Evolutionary conservation across 23 tunicate genomes (phyloP).

Genomic region (Trididemnum miniatum): DNA sequence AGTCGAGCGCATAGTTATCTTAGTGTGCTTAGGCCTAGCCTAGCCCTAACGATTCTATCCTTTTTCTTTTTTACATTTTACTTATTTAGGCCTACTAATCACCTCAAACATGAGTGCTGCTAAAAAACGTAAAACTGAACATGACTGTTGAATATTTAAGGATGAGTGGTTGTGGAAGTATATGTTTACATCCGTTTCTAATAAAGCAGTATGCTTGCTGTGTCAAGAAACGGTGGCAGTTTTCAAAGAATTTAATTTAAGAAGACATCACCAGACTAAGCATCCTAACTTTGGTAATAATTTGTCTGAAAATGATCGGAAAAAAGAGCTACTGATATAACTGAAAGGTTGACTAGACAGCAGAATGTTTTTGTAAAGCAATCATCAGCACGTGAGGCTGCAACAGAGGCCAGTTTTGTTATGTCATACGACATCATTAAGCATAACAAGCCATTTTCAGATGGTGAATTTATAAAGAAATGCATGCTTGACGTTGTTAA

Average conservation of each 20-base stretch:
- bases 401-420: constrained; percentile 35
- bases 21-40: too few relatives aligned
- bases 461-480: constrained; percentile 46
- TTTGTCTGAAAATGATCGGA: constrained; percentile 19
- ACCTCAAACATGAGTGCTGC: constrained; percentile 19
- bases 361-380: constrained; percentile 25
- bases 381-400: constrained; percentile 6
- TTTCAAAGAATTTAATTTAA: constrained; percentile 50
- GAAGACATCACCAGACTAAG: constrained; percentile 39
- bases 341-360: constrained; percentile 27
- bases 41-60: too few relatives aligned
- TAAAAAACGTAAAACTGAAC: constrained; percentile 25
- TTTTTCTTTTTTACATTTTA: too few relatives aligned
- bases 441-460: constrained; percentile 39
- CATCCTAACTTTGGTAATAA: constrained; percentile 33
- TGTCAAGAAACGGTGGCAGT: constrained; percentile 38
- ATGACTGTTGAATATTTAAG: constrained; percentile 21
- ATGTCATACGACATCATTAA: constrained; percentile 34
- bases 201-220: constrained; percentile 38
- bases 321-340: constrained; percentile 1
- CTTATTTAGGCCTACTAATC: background rate
- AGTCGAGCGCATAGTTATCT: too few relatives aligned
- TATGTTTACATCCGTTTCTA: constrained; percentile 3
- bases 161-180: constrained; percentile 13
- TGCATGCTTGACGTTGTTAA: constrained; percentile 32